Evolutionary conservation across 1,140 invertebrate genomes (phyloP).

Genomic region (Papilio polyxenes): DNA sequence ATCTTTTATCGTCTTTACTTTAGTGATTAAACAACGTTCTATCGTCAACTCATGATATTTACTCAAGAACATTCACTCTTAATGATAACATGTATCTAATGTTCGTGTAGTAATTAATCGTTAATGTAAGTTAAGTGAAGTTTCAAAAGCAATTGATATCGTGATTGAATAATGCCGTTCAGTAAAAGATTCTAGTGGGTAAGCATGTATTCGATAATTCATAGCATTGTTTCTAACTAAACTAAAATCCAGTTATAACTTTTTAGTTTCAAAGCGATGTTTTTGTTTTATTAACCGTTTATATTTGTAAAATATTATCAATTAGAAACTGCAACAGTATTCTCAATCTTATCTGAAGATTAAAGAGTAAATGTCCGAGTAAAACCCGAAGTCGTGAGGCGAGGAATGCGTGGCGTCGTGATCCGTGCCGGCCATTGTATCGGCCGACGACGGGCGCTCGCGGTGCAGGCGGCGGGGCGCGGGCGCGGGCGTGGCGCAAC

Average conservation of each 20-base stretch:
- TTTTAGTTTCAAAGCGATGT: not conserved
- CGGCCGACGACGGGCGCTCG: conserved; percentile 33
- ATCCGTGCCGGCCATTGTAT: conserved; percentile 48
- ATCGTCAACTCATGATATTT: too few relatives aligned
- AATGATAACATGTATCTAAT: too few relatives aligned
- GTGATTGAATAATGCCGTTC: not conserved
- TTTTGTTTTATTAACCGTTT: not conserved
- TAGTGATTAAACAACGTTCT: too few relatives aligned
- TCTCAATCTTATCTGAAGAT: conserved; percentile 20
- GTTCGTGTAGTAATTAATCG: too few relatives aligned
- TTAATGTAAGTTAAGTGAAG: too few relatives aligned
- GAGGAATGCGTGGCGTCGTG: conserved; percentile 46
- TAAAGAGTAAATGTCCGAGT: conserved; percentile 30
- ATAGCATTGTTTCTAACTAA: not conserved
- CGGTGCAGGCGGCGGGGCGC: conserved; percentile 44
- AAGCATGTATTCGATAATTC: not conserved
- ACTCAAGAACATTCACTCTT: too few relatives aligned
- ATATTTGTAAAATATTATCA: conserved; percentile 23
- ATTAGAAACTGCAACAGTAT: conserved; percentile 14
- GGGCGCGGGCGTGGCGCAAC: conserved; percentile 57
- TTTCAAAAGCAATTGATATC: not conserved
- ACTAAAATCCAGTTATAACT: not conserved
- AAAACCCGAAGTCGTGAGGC: conserved; percentile 30
- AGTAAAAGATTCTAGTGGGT: not conserved
- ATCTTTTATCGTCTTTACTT: too few relatives aligned